Evolutionary conservation across 2,113 vertebrate genomes (phyloP).

Genomic region (Melanocharis versteri): DNA sequence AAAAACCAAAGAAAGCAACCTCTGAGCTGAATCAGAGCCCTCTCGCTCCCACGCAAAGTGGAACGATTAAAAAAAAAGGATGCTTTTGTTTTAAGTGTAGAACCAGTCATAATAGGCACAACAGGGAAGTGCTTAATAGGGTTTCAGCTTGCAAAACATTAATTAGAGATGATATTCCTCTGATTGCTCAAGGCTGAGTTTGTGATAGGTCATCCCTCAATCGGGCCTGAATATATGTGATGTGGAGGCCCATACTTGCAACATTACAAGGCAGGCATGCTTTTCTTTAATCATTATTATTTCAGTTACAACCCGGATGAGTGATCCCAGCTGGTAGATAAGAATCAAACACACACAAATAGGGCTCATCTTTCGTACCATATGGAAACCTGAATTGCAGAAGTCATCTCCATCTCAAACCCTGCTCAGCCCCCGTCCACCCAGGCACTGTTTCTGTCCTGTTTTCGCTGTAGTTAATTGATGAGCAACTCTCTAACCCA

Average conservation of each 20-base stretch:
- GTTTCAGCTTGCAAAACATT: slow-evolving; percentile 61
- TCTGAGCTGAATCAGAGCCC: neutral
- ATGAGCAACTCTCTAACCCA: neutral
- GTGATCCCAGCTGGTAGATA: slow-evolving; percentile 70
- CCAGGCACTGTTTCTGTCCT: neutral
- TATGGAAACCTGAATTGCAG: slow-evolving; percentile 53
- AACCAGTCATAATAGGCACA: slow-evolving; percentile 46
- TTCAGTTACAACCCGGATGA: slow-evolving; percentile 63
- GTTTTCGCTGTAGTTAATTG: neutral
- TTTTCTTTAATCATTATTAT: slow-evolving; percentile 71
- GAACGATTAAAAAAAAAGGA: neutral
- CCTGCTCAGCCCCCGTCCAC: neutral
- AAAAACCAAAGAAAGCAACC: neutral
- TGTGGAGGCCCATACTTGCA: slow-evolving; percentile 44
- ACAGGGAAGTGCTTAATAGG: slow-evolving; percentile 55
- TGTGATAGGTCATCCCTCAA: slow-evolving; percentile 51
- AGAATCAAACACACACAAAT: slow-evolving; percentile 66
- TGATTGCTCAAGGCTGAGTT: slow-evolving; percentile 52
- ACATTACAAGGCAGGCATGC: slow-evolving; percentile 58
- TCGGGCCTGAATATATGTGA: neutral
- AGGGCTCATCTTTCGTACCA: slow-evolving; percentile 62
- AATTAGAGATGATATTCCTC: slow-evolving; percentile 59
- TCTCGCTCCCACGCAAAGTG: neutral
- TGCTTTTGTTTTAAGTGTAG: slow-evolving; percentile 51
- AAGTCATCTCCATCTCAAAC: neutral